These are phyloP conservation scores for Apogon hyalosoma DNA, from an alignment of 2,797 vertebrate species.

Conservation along the genomic window DNA sequence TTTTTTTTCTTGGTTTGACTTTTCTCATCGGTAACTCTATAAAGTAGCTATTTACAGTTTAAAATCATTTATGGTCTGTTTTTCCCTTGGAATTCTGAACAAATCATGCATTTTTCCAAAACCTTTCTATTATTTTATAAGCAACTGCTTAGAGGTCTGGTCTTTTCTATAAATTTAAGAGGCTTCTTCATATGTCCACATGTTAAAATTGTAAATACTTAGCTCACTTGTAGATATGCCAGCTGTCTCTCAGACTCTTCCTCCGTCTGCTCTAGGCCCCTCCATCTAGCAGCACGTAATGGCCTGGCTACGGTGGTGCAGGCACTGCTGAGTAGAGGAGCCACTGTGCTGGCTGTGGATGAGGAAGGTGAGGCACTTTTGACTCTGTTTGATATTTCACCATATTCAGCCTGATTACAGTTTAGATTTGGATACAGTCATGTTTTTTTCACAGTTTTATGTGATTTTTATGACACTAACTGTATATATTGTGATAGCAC, in stretches of 20 bases:
- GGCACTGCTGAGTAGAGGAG: constrained; percentile 95
- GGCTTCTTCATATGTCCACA: not conserved
- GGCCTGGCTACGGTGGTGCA: constrained; percentile 96
- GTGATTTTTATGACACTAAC: too few species aligned
- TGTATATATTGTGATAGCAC: too few species aligned
- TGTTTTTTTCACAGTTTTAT: too few species aligned
- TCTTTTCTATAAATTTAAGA: too few species aligned
- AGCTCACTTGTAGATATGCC: not conserved
- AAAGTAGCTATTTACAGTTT: not conserved
- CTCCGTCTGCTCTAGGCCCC: constrained; percentile 85
- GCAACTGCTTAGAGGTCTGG: not conserved
- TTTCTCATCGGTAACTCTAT: too few species aligned
- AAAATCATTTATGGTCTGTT: not conserved
- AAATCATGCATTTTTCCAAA: too few species aligned
- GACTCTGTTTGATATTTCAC: not conserved
- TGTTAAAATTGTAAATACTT: not conserved
- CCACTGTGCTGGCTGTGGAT: constrained; percentile 97
- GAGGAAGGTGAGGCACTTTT: constrained; percentile 90
- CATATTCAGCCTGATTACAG: not conserved
- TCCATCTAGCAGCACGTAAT: constrained; percentile 96
- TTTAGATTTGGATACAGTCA: too few species aligned
- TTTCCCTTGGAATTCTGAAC: not conserved
- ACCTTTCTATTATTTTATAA: not conserved
- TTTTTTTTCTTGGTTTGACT: too few species aligned
- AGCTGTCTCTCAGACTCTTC: not conserved